phyloP scores from a whole-genome alignment of 2,797 vertebrate species.

The Trachurus trachurus region DNA sequence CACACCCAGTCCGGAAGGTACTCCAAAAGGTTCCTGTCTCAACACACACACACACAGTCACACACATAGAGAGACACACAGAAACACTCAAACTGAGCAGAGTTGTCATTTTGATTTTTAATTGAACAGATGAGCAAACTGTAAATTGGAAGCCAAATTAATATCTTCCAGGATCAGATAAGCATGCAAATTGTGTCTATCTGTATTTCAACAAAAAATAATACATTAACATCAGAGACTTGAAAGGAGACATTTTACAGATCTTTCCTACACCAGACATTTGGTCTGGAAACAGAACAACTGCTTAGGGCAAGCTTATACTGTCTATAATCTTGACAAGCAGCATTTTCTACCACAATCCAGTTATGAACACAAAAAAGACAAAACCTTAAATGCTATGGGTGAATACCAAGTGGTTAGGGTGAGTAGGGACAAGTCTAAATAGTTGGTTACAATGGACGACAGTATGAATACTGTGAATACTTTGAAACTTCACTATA shows the following conservation, averaged over 20 bases:
- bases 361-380: background rate
- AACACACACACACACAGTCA: slow-evolving; percentile 64
- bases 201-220: slow-evolving; percentile 8
- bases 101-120: slow-evolving; percentile 45
- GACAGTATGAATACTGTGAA: background rate
- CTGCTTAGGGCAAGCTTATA: background rate
- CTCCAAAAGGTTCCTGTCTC: slow-evolving; percentile 93
- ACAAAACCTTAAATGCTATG: background rate
- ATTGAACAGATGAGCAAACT: slow-evolving; percentile 17
- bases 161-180: slow-evolving; percentile 11
- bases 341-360: background rate
- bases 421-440: background rate
- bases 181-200: slow-evolving; percentile 13
- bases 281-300: background rate
- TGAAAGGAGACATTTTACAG: background rate
- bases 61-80: slow-evolving; percentile 56
- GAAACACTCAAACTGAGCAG: slow-evolving; percentile 58
- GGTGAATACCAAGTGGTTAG: background rate
- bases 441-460: background rate
- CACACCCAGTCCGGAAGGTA: slow-evolving; percentile 95
- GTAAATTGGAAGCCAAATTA: background rate
- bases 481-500: background rate
- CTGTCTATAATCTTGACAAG: background rate
- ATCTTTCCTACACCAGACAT: slow-evolving; percentile 3
- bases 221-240: background rate